Conservation (phyloP, 1,140 invertebrate species). For the Caenorhabditis tropicalis region DNA sequence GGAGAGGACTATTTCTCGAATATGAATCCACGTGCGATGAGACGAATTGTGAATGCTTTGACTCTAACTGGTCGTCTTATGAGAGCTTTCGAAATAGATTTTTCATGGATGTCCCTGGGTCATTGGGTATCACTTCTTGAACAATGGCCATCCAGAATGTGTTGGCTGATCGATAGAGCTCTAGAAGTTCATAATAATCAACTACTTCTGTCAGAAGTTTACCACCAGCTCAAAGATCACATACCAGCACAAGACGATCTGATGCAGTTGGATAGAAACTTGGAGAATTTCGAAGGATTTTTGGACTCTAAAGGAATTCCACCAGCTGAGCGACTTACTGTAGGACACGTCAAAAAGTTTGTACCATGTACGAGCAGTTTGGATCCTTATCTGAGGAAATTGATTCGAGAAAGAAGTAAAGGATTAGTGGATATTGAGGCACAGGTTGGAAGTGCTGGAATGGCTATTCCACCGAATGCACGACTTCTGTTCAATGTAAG, state of each 20-base stretch:
- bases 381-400: slow-evolving; percentile 69
- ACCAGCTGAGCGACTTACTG: slow-evolving; percentile 61
- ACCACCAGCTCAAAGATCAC: slow-evolving; percentile 59
- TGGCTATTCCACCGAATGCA: slow-evolving; percentile 51
- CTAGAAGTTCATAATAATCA: slow-evolving; percentile 55
- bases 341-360: slow-evolving; percentile 67
- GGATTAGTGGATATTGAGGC: slow-evolving; percentile 58
- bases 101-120: slow-evolving; percentile 83
- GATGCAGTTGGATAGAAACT: slow-evolving; percentile 67
- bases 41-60: slow-evolving; percentile 93
- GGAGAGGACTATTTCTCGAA: slow-evolving; percentile 96
- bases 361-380: slow-evolving; percentile 70
- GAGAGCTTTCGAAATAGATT: slow-evolving; percentile 97
- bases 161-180: slow-evolving; percentile 86
- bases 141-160: slow-evolving; percentile 95
- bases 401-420: slow-evolving; percentile 62
- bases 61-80: slow-evolving; percentile 79
- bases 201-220: slow-evolving; percentile 53
- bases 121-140: slow-evolving; percentile 86
- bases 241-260: slow-evolving; percentile 62
- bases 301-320: slow-evolving; percentile 53
- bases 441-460: slow-evolving; percentile 7
- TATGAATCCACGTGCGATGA: slow-evolving; percentile 94
- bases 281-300: slow-evolving; percentile 64
- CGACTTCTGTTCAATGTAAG: slow-evolving; percentile 49